Evolutionary conservation across 2,888 invertebrate species (phyloP), one percentile per base, ranked within the genome.

Genomic region (Ennomos quercinarius): DNA sequence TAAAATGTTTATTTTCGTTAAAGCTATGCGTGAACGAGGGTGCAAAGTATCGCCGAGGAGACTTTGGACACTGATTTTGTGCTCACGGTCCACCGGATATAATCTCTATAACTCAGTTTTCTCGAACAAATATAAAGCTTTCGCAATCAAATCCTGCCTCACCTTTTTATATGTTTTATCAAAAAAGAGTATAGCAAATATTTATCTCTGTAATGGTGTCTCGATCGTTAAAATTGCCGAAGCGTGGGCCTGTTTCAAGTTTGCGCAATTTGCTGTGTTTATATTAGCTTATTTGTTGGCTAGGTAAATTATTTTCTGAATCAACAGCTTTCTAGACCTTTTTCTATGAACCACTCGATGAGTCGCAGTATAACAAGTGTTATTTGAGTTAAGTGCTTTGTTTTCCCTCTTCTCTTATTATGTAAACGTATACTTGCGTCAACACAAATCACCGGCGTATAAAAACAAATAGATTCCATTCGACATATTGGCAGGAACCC

Each of bases 1-100:
- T 86, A 83, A 86, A 86, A 86, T 84, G 79, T 82, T 81, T 82
- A 83, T 80, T 80, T 81, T 79, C 80, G 76, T 80, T 80, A 83
- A 80, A 77, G 72, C 71, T 67, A 71, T 69, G 65, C 43, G 51
- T 61, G 42, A 61, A 71, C 71, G 64, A 71, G 75, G 78, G 76
- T 76, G 77, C 64, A 63, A 69, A 72, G 73, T 62, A 66, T 73
- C 61, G 61, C 59, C 63, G 61, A 61, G 67, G 59, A 67, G 74
- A 72, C 60, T 67, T 74, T 69, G 70, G 66, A 68, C 68, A 61
- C 67, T 76, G 77, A 77, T 79, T 80, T 78, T 71, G 68, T 73
- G 74, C 62, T 74, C 73, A 73, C 77, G 75, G 76, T 73, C 71
- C 72, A 77, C 63, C 60, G 76, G 67, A 61, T 64, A 66, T 76